phyloP scores from a whole-genome alignment of 2,113 vertebrate species.

The Dasyprocta punctata region DNA sequence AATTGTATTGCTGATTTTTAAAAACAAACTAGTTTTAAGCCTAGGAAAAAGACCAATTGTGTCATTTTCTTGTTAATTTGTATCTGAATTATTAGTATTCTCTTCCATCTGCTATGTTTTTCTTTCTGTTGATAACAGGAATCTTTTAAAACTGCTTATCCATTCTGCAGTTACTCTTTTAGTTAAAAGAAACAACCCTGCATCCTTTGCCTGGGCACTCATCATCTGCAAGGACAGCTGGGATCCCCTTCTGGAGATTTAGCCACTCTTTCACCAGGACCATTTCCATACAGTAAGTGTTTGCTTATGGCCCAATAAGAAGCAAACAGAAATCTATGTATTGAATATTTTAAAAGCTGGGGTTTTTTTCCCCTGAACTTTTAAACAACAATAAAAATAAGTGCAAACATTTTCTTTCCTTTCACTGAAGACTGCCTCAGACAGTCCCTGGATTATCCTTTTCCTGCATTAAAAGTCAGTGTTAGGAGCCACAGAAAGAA shows the following conservation, averaged over 20 bases:
- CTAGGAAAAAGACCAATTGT: neutral
- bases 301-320: neutral
- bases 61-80: neutral
- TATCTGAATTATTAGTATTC: neutral
- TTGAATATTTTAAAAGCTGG: neutral
- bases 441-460: neutral
- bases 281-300: too few species aligned
- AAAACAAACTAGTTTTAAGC: neutral
- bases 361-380: neutral
- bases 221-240: neutral
- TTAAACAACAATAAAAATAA: neutral
- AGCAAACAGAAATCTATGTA: neutral
- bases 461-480: neutral
- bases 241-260: rapidly evolving
- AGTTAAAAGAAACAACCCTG: neutral
- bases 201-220: neutral
- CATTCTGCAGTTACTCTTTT: neutral
- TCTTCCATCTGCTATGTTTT: neutral
- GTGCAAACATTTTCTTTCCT: neutral
- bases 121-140: neutral
- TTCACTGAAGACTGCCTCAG: neutral
- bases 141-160: neutral
- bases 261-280: too few species aligned
- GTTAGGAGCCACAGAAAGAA: neutral
- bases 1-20: neutral